Conservation (phyloP, 2,888 invertebrate species). For the Aleiodes alternator region DNA sequence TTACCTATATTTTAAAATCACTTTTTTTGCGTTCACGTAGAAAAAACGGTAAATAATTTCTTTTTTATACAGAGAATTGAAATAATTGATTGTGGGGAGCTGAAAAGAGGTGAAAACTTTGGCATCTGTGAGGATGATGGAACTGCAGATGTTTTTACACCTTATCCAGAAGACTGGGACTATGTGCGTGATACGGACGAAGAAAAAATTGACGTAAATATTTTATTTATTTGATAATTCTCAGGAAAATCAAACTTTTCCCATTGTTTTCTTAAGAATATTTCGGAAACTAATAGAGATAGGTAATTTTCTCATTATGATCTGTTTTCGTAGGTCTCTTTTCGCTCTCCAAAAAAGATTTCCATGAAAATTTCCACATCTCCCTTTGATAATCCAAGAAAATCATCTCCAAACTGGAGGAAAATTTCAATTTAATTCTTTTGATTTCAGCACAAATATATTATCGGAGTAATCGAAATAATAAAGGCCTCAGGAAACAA, state of each 20-base stretch:
- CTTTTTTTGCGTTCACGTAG: conserved; percentile 2
- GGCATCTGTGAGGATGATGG: conserved; percentile 83
- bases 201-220: conserved; percentile 50
- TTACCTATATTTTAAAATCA: not conserved
- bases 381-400: no score
- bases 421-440: not conserved
- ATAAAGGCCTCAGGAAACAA: conserved; percentile 86
- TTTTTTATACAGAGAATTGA: conserved; percentile 60
- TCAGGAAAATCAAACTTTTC: not conserved
- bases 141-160: conserved; percentile 83
- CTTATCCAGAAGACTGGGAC: conserved; percentile 87
- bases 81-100: conserved; percentile 84
- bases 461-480: conserved; percentile 77
- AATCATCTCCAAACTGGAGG: conserved; percentile 48
- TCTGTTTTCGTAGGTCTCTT: no score
- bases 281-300: no score
- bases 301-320: no score
- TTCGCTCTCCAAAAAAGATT: no score
- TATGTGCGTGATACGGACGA: conserved; percentile 54
- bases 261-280: no score
- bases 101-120: conserved; percentile 79
- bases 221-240: not conserved
- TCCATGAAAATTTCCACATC: no score
- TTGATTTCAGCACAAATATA: conserved; percentile 75
- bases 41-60: conserved; percentile 14